Conservation (phyloP, 2,113 vertebrate genomes). For the Haplotaxodon microlepis region DNA sequence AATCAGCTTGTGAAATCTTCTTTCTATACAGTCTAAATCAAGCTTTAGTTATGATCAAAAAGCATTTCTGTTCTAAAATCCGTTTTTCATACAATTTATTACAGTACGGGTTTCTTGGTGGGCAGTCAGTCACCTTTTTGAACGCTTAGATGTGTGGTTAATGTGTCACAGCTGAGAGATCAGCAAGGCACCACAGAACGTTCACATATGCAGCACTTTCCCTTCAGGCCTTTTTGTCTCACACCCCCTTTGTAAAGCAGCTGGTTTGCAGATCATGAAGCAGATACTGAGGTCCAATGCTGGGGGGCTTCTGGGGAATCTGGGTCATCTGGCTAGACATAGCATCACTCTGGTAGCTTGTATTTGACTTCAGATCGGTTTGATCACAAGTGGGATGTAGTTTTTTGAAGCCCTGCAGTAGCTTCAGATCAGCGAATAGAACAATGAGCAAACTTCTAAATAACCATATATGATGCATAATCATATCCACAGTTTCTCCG, state of each 20-base stretch:
- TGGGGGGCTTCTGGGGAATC: neutral
- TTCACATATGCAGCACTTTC: constrained; percentile 26
- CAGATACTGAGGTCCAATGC: neutral
- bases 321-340: neutral
- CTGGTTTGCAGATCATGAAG: constrained; percentile 1
- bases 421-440: neutral
- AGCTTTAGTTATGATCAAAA: neutral
- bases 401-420: neutral
- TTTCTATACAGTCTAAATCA: neutral
- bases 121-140: neutral
- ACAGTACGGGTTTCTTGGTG: neutral
- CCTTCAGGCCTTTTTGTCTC: constrained; percentile 1
- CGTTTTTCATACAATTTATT: neutral
- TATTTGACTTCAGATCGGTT: neutral
- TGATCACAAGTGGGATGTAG: neutral
- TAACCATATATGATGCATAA: neutral
- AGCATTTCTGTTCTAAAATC: neutral
- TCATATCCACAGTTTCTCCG: neutral
- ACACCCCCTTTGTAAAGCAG: neutral
- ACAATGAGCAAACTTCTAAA: neutral
- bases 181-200: neutral
- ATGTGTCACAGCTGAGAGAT: constrained; percentile 31
- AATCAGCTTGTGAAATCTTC: neutral
- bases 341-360: neutral
- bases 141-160: neutral